A percentile compares a stretch with the other conserved stretches of the same genome.
phyloP scores from a whole-genome alignment of 1,140 invertebrate genomes.

The Laodelphax striatellus region DNA sequence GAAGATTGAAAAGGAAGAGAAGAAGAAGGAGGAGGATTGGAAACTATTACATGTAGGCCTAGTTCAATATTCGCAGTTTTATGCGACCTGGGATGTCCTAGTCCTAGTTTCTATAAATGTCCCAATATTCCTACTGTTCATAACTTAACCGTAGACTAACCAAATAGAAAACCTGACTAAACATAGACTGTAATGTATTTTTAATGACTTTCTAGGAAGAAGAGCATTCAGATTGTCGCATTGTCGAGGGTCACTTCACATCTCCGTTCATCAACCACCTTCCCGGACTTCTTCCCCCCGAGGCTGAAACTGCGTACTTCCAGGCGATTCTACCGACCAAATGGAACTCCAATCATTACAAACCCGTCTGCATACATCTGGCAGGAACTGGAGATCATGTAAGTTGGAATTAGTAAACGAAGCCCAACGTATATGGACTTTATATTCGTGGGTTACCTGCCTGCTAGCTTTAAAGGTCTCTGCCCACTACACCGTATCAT shows the following conservation, averaged over 20 bases:
- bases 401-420: constrained; percentile 30
- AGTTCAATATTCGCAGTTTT: too few species aligned
- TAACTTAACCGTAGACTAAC: too few species aligned
- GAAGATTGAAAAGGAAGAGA: too few species aligned
- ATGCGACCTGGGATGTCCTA: too few species aligned
- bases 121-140: too few species aligned
- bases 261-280: constrained; percentile 73
- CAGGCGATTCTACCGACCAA: constrained; percentile 73
- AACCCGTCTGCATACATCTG: constrained; percentile 85
- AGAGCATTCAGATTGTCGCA: constrained; percentile 54
- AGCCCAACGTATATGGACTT: too few species aligned
- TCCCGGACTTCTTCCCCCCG: constrained; percentile 76
- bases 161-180: not conserved
- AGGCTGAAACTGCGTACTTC: constrained; percentile 68
- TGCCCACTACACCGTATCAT: too few species aligned
- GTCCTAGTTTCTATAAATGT: too few species aligned
- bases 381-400: constrained; percentile 98
- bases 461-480: too few species aligned
- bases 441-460: too few species aligned
- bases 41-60: too few species aligned
- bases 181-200: not conserved
- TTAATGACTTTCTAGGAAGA: constrained; percentile 46
- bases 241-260: constrained; percentile 81
- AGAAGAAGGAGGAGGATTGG: too few species aligned
- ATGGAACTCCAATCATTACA: constrained; percentile 56